Evolutionary conservation across 2,888 invertebrate genomes (phyloP).

Genomic region (Stegophylla sp.): DNA sequence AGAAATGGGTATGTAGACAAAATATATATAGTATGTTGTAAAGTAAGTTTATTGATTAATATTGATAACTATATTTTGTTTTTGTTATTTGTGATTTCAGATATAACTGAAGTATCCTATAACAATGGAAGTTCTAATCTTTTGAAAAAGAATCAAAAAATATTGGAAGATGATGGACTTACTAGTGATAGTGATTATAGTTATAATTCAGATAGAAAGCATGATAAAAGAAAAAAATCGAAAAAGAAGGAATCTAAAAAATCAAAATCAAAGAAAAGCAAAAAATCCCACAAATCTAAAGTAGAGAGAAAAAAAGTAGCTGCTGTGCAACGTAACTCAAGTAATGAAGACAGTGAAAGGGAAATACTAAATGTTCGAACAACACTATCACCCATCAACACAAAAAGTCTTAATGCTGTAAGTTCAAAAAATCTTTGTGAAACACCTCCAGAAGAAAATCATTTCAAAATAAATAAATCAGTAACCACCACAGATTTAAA

Average conservation of each 20-base stretch:
- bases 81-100: constrained; percentile 36
- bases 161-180: not conserved
- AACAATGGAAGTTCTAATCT: constrained; percentile 29
- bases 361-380: not conserved
- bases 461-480: not conserved
- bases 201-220: constrained; percentile 27
- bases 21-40: not conserved
- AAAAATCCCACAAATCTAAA: not conserved
- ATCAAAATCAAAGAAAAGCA: constrained; percentile 14
- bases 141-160: constrained; percentile 28
- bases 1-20: constrained; percentile 71
- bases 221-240: constrained; percentile 8
- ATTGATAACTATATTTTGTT: not conserved
- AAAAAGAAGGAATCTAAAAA: constrained; percentile 36
- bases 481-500: not conserved
- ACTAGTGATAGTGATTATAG: constrained; percentile 49
- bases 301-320: not conserved
- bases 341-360: not conserved
- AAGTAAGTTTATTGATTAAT: not conserved
- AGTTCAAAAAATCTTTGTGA: not conserved
- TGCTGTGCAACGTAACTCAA: not conserved
- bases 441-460: not conserved
- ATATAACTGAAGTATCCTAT: constrained; percentile 48
- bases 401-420: not conserved
- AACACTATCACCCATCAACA: not conserved